phyloP scores from a whole-genome alignment of 2,888 invertebrate species.

The Drosophila fungiperda region DNA sequence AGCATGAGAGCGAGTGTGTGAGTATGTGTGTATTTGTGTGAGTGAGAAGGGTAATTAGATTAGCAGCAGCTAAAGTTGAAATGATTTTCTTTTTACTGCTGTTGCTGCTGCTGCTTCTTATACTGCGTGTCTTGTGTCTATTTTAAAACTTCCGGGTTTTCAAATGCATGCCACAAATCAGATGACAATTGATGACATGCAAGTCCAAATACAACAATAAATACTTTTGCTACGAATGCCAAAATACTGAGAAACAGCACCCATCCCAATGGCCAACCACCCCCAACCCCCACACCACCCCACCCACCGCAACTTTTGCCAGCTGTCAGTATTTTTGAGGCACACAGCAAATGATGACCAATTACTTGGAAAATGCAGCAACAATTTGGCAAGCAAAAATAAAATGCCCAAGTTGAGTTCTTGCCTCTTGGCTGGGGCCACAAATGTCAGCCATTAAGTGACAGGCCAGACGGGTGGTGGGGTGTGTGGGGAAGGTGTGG shows the following conservation, averaged over 20 bases:
- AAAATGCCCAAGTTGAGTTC: conserved; percentile 40
- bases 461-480: conserved; percentile 12
- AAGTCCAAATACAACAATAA: conserved; percentile 31
- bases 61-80: conserved; percentile 10
- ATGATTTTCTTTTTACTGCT: not conserved
- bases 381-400: conserved; percentile 66
- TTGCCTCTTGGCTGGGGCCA: conserved; percentile 18
- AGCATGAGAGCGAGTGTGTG: not conserved
- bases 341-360: conserved; percentile 66
- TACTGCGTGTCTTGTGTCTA: not conserved
- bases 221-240: conserved; percentile 35
- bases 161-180: conserved; percentile 26
- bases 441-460: conserved; percentile 59
- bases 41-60: conserved; percentile 2
- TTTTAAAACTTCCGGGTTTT: conserved; percentile 62
- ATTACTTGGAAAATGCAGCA: conserved; percentile 78
- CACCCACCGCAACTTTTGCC: not conserved
- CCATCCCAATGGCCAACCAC: not conserved
- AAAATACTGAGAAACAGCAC: conserved; percentile 37
- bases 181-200: conserved; percentile 49
- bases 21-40: conserved; percentile 1
- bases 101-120: not conserved
- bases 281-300: not conserved
- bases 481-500: not conserved
- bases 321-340: conserved; percentile 58